A percentile compares a stretch with the other conserved stretches of the same genome.
These are phyloP conservation scores for Noctuana brunneofusca DNA, from an alignment of 2,888 invertebrate genomes.

Conservation along the genomic window DNA sequence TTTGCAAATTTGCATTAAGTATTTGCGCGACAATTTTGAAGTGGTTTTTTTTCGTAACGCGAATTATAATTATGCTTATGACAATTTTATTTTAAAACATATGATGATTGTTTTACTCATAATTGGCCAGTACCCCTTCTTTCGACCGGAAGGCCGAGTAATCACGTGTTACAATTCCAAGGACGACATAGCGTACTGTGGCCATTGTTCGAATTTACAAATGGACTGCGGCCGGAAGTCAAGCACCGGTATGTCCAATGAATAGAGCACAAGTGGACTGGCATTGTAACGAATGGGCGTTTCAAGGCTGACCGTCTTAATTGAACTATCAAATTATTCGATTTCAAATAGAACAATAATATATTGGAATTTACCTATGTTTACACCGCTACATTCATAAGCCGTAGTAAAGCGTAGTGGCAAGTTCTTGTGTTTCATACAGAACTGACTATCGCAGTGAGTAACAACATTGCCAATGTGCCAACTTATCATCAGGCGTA, in stretches of 20 bases:
- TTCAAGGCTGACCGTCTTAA: constrained; percentile 38
- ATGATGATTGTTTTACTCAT: neutral
- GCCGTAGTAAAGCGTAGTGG: too few species aligned
- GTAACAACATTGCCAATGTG: too few species aligned
- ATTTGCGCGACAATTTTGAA: too few species aligned
- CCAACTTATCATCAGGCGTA: too few species aligned
- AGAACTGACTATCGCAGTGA: too few species aligned
- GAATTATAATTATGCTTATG: too few species aligned
- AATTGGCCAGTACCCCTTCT: constrained; percentile 4
- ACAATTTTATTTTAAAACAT: neutral
- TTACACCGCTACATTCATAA: too few species aligned
- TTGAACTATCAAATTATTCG: constrained; percentile 19
- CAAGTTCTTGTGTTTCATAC: too few species aligned
- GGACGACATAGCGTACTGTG: constrained; percentile 44
- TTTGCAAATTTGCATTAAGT: too few species aligned
- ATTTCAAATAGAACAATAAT: constrained; percentile 1
- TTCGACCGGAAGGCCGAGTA: constrained; percentile 27
- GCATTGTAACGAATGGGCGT: constrained; percentile 29
- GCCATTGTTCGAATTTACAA: constrained; percentile 64
- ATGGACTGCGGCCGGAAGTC: constrained; percentile 70
- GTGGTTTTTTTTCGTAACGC: too few species aligned
- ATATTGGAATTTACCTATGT: too few species aligned
- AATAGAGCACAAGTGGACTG: constrained; percentile 42
- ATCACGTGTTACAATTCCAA: constrained; percentile 38
- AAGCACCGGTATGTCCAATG: constrained; percentile 63